A percentile compares a stretch with the other conserved stretches of the same genome.
Conservation (phyloP, 2,888 invertebrate species). For the Miltochrista miniata region DNA sequence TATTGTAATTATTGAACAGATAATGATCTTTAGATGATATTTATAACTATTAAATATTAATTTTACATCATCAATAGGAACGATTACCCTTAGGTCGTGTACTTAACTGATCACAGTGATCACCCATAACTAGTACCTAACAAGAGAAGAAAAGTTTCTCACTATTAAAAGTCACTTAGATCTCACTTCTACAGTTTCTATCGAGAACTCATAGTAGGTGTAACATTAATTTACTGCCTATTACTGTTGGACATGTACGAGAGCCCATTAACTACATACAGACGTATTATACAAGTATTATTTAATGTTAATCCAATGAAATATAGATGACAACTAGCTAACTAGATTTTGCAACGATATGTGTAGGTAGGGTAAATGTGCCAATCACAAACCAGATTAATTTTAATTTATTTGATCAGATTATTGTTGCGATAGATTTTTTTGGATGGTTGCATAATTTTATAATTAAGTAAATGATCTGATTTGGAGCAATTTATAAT, state of each 20-base stretch:
- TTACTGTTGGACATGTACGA: background rate
- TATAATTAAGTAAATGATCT: background rate
- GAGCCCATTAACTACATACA: constrained; percentile 5
- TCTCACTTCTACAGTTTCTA: background rate
- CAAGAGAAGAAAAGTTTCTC: no score
- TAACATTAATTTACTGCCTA: constrained; percentile 13
- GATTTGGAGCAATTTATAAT: background rate
- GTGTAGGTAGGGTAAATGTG: background rate
- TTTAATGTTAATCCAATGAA: constrained; percentile 29
- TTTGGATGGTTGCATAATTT: background rate
- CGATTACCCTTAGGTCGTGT: no score
- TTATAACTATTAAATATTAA: no score
- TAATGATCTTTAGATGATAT: no score
- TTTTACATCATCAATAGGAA: no score
- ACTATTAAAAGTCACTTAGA: no score
- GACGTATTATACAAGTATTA: constrained; percentile 16
- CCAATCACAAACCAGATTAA: background rate
- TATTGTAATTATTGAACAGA: no score
- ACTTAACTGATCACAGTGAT: no score
- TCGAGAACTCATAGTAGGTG: constrained; percentile 1
- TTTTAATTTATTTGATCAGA: background rate
- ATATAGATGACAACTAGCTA: constrained; percentile 10
- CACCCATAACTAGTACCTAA: no score
- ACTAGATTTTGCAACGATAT: constrained; percentile 14
- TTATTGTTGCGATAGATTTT: background rate